Conservation (phyloP, 2,888 invertebrate species). For the Orthosia gracilis region DNA sequence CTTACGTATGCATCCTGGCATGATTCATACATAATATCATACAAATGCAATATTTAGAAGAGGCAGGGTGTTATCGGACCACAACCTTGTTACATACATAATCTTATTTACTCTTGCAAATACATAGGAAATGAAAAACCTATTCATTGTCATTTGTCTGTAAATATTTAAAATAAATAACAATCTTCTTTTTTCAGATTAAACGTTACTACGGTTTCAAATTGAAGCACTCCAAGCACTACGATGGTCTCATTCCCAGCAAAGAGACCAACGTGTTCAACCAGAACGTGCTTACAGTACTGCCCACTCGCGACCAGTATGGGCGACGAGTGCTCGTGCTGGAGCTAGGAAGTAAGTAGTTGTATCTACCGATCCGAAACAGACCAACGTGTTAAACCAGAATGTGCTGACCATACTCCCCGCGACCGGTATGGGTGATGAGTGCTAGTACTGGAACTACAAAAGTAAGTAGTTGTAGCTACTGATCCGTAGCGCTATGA, state of each 20-base stretch:
- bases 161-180: not conserved
- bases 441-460: conserved; percentile 94
- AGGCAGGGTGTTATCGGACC: not conserved
- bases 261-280: conserved; percentile 94
- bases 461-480: conserved; percentile 92
- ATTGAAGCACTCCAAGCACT: conserved; percentile 94
- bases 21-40: not conserved
- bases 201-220: conserved; percentile 96
- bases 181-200: conserved; percentile 87
- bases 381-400: conserved; percentile 94
- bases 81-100: conserved; percentile 6
- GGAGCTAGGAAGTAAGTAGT: conserved; percentile 94
- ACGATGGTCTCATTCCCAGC: conserved; percentile 93
- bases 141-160: not conserved
- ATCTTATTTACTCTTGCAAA: conserved; percentile 3
- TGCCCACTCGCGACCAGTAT: conserved; percentile 95
- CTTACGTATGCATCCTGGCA: not conserved
- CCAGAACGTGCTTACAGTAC: conserved; percentile 94
- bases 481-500: conserved; percentile 91
- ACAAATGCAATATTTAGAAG: not conserved
- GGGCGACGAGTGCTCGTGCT: conserved; percentile 95
- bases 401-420: conserved; percentile 95
- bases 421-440: conserved; percentile 95
- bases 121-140: not conserved
- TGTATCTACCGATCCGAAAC: too few relatives aligned